These are phyloP conservation scores for Poicephalus gulielmi DNA, from an alignment of 2,113 vertebrate genomes.

Conservation along the genomic window DNA sequence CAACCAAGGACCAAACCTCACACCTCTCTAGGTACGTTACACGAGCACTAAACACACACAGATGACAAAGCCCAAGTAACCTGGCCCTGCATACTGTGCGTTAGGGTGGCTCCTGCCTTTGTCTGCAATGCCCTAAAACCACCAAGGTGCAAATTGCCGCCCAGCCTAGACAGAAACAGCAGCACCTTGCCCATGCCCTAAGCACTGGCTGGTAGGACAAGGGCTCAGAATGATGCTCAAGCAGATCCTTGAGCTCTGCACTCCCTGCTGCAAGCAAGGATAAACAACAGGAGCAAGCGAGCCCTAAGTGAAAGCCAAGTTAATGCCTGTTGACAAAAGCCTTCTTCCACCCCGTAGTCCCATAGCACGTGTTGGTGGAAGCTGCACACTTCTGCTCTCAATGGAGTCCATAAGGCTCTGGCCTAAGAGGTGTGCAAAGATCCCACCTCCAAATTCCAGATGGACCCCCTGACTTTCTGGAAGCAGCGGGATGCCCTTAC, in stretches of 20 bases:
- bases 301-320: neutral
- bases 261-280: neutral
- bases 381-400: neutral
- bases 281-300: neutral
- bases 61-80: neutral
- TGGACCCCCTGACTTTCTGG: neutral
- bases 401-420: neutral
- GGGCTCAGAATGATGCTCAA: neutral
- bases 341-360: accelerated
- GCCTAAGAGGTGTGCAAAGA: neutral
- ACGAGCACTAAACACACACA: neutral
- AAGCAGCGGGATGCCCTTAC: neutral
- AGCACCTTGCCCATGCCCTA: neutral
- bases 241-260: neutral
- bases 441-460: neutral
- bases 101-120: neutral
- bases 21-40: neutral
- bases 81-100: neutral
- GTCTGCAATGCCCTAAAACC: neutral
- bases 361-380: neutral
- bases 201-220: neutral
- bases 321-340: neutral
- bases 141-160: neutral
- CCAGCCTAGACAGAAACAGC: neutral
- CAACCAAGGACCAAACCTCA: neutral